Evolutionary conservation across 2,113 vertebrate genomes (phyloP).

Genomic region (Columba janthina): DNA sequence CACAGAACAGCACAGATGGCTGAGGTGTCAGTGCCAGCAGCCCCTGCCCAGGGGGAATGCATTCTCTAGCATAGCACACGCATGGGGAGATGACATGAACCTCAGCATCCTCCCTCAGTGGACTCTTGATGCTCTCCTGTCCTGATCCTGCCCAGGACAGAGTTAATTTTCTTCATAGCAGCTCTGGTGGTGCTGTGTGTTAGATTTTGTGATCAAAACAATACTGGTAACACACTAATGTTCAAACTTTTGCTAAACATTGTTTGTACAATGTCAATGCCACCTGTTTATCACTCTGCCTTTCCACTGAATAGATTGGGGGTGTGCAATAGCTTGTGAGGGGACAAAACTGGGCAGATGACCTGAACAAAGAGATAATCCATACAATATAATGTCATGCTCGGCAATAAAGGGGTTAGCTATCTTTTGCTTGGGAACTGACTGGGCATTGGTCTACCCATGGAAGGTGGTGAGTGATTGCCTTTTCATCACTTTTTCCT

Average conservation of each 20-base stretch:
- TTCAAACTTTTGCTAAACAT: not conserved
- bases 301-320: not conserved
- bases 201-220: not conserved
- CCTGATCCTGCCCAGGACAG: not conserved
- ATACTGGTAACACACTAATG: not conserved
- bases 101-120: not conserved
- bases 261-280: not conserved
- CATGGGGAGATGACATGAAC: not conserved
- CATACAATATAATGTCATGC: accelerated
- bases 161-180: not conserved
- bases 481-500: not conserved
- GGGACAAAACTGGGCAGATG: not conserved
- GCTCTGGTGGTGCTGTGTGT: not conserved
- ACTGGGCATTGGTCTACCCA: not conserved
- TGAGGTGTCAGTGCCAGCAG: not conserved
- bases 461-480: not conserved
- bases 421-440: not conserved
- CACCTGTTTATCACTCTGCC: not conserved
- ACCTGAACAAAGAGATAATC: not conserved
- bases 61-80: accelerated
- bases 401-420: not conserved
- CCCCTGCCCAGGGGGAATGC: accelerated
- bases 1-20: accelerated
- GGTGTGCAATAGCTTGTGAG: not conserved
- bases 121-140: not conserved